phyloP scores from a whole-genome alignment of 1,140 invertebrate genomes.

The Plutomurus gul region DNA sequence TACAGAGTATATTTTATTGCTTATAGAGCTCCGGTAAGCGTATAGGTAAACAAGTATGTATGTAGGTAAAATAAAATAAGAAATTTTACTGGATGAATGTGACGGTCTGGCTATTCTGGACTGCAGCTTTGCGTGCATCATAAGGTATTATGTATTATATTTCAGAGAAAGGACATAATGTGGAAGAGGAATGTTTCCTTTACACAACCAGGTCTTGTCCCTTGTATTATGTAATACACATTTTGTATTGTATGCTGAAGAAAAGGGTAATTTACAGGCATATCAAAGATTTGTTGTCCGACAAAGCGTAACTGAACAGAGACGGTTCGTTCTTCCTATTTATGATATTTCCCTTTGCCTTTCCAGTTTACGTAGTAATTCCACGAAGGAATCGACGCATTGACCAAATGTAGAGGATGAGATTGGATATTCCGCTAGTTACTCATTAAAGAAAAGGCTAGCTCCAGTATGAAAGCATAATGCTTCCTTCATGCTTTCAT shows the following conservation, averaged over 20 bases:
- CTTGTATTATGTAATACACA: too few species aligned
- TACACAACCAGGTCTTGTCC: too few species aligned
- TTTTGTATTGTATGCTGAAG: too few species aligned
- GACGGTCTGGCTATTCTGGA: too few species aligned
- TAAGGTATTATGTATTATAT: too few species aligned
- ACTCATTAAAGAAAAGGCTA: not conserved
- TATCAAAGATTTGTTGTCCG: not conserved
- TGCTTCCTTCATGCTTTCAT: too few species aligned
- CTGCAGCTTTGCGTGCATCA: too few species aligned
- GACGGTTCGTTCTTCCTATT: not conserved
- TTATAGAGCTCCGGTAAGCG: not conserved
- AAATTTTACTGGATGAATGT: too few species aligned
- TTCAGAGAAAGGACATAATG: too few species aligned
- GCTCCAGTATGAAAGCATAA: not conserved
- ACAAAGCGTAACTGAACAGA: not conserved
- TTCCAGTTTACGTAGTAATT: not conserved
- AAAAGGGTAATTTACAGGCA: too few species aligned
- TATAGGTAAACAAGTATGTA: not conserved
- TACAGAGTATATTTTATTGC: conserved; percentile 8
- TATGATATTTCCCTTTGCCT: not conserved
- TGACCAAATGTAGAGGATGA: not conserved
- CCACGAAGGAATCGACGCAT: not conserved
- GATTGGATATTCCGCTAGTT: not conserved
- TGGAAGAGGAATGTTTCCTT: too few species aligned
- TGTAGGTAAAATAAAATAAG: not conserved